phyloP scores from a whole-genome alignment of 1,140 invertebrate genomes.

The Vollenhovia emeryi region DNA sequence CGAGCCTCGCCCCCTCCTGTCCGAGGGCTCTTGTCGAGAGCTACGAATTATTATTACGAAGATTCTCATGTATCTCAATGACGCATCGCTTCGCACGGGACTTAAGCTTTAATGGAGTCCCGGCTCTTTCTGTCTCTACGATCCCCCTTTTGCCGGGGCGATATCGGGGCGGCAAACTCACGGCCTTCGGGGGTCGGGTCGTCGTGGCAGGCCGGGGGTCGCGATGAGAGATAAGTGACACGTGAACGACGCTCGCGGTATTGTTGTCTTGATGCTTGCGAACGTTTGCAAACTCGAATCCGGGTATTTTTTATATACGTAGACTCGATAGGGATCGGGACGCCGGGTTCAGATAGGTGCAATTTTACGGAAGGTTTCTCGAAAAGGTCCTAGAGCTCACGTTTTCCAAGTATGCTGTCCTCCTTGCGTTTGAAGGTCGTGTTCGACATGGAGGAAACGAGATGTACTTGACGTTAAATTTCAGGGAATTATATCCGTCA shows the following conservation, averaged over 20 bases:
- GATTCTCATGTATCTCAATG: slow-evolving; percentile 83
- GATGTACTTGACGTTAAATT: neutral
- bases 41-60: slow-evolving; percentile 81
- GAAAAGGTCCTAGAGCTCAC: neutral
- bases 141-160: neutral
- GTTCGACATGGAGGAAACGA: neutral
- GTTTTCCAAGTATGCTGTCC: neutral
- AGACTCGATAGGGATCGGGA: neutral
- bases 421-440: neutral
- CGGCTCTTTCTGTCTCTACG: slow-evolving; percentile 7
- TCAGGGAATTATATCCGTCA: no score
- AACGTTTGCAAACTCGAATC: neutral
- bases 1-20: neutral
- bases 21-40: slow-evolving; percentile 32
- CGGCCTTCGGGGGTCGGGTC: slow-evolving; percentile 10
- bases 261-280: neutral
- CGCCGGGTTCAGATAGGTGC: neutral
- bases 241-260: slow-evolving; percentile 20
- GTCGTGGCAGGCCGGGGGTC: neutral
- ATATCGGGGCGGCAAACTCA: neutral
- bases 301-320: neutral
- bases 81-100: slow-evolving; percentile 85
- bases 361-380: neutral
- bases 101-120: slow-evolving; percentile 84
- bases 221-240: slow-evolving; percentile 56